A percentile compares a stretch with the other conserved stretches of the same genome.
These are phyloP conservation scores for Thalassaphorura encarpata DNA, from an alignment of 1,140 invertebrate species.

Conservation along the genomic window DNA sequence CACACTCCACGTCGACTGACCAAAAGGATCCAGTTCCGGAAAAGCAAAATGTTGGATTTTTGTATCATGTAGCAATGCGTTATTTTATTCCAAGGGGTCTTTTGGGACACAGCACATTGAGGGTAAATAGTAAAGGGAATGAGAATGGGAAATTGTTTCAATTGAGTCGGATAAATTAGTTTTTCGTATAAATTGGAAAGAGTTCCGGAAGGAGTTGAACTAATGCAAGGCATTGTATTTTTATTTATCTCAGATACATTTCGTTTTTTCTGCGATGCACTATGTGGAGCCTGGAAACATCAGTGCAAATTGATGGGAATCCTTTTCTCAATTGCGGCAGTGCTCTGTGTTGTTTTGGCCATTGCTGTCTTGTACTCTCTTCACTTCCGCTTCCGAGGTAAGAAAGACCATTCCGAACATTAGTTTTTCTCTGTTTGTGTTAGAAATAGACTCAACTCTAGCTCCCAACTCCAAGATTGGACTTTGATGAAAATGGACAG, in stretches of 20 bases:
- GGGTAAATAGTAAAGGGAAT: background rate
- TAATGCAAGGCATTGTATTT: too few relatives aligned
- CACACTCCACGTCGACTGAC: background rate
- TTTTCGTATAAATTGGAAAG: too few relatives aligned
- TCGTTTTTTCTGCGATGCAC: conserved; percentile 31
- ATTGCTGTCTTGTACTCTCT: conserved; percentile 31
- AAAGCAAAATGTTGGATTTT: too few relatives aligned
- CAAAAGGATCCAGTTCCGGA: background rate
- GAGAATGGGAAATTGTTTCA: background rate
- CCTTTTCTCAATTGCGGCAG: conserved; percentile 32
- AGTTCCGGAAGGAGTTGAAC: too few relatives aligned
- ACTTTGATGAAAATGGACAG: background rate
- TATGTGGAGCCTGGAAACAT: conserved; percentile 32
- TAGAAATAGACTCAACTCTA: background rate
- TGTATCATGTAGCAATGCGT: too few relatives aligned
- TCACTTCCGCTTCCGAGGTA: conserved; percentile 31
- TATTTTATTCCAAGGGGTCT: too few relatives aligned
- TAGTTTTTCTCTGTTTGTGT: background rate
- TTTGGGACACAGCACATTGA: too few relatives aligned
- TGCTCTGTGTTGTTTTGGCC: conserved; percentile 32
- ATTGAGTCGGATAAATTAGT: too few relatives aligned
- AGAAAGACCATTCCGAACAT: background rate
- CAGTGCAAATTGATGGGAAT: conserved; percentile 34
- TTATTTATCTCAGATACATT: conserved; percentile 23
- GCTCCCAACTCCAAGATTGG: background rate